phyloP scores from a whole-genome alignment of 2,888 invertebrate species.

The Sceliomorpha sp. region DNA sequence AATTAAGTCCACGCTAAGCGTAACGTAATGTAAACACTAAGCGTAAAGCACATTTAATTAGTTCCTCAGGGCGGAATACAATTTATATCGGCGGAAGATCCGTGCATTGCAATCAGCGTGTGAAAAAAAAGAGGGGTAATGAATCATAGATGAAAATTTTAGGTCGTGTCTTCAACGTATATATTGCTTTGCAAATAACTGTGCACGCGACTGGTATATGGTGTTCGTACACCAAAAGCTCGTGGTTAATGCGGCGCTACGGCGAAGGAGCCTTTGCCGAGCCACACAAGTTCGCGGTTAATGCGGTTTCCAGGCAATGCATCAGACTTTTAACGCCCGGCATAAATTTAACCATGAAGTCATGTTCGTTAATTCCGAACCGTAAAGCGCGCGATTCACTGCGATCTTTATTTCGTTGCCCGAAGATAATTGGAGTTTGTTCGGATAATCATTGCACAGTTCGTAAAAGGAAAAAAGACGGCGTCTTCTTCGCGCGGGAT shows the following conservation, averaged over 20 bases:
- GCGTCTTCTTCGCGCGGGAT: neutral
- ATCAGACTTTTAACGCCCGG: conserved; percentile 61
- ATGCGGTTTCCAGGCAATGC: conserved; percentile 54
- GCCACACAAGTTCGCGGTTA: conserved; percentile 44
- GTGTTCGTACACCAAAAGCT: conserved; percentile 53
- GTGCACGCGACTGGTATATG: conserved; percentile 30
- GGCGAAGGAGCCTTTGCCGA: conserved; percentile 55
- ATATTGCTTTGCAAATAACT: conserved; percentile 30
- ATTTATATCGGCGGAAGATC: too few species aligned
- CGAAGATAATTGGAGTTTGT: conserved; percentile 28
- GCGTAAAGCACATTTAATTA: too few species aligned
- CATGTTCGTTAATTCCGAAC: conserved; percentile 58
- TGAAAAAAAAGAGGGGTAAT: conserved; percentile 10
- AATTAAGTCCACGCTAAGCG: too few species aligned
- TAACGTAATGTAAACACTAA: too few species aligned
- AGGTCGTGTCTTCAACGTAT: conserved; percentile 16
- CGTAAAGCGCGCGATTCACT: conserved; percentile 42
- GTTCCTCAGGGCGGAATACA: too few species aligned
- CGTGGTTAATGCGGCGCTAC: conserved; percentile 61
- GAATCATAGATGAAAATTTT: conserved; percentile 20
- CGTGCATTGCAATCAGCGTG: too few species aligned
- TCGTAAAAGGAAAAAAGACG: conserved; percentile 1
- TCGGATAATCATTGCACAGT: conserved; percentile 17
- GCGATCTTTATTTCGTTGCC: conserved; percentile 28
- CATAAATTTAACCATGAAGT: conserved; percentile 61